phyloP scores from a whole-genome alignment of 2,797 vertebrate genomes.

The Ispidina picta region DNA sequence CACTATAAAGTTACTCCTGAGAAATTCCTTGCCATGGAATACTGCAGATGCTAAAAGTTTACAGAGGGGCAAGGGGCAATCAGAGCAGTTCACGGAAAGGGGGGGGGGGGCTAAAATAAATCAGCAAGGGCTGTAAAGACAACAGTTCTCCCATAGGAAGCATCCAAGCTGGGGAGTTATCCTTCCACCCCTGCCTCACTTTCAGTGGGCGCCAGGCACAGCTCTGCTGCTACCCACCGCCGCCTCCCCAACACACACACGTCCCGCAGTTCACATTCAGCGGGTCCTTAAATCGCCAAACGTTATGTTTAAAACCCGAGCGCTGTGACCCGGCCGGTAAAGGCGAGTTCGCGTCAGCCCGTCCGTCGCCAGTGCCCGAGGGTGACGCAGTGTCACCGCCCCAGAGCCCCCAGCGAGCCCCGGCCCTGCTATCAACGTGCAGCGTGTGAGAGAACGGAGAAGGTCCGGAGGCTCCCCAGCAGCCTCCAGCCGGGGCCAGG shows the following conservation, averaged over 20 bases:
- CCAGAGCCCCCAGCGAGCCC: no score
- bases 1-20: not conserved
- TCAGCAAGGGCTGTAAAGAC: not conserved
- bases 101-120: not conserved
- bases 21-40: not conserved
- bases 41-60: not conserved
- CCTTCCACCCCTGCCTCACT: not conserved
- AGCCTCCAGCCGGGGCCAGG: not conserved
- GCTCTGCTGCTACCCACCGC: not conserved
- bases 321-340: not conserved
- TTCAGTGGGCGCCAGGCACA: not conserved
- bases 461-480: not conserved
- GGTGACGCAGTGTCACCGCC: no score
- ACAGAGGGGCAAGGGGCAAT: not conserved
- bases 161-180: not conserved
- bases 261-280: not conserved
- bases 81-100: not conserved
- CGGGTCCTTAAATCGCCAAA: not conserved
- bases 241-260: not conserved
- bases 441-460: not conserved
- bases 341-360: not conserved
- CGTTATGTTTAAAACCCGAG: accelerated
- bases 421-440: not conserved
- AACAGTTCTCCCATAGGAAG: not conserved
- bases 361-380: not conserved